These are phyloP conservation scores for Diorhabda carinulata DNA, from an alignment of 1,140 invertebrate genomes.

Conservation along the genomic window DNA sequence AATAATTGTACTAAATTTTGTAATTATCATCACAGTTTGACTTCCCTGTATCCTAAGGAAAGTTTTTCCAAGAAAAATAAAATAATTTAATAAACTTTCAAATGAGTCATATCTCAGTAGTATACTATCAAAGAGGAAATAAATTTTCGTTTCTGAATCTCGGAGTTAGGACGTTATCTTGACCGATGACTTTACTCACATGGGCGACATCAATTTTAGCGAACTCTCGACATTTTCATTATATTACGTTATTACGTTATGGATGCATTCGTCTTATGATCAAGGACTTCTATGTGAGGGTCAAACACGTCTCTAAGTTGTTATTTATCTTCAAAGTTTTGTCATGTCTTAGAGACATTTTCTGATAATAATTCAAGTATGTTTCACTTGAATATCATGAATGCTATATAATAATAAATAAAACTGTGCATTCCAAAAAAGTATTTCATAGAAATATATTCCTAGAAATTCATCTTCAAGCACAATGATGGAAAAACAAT, in stretches of 20 bases:
- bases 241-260: constrained; percentile 3
- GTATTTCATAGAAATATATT: no score
- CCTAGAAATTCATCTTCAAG: no score
- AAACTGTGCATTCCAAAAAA: no score
- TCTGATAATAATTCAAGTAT: no score
- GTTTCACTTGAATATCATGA: no score
- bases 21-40: no score
- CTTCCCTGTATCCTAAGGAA: no score
- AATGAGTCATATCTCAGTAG: not conserved
- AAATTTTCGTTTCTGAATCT: constrained; percentile 1
- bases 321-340: not conserved
- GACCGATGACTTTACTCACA: constrained; percentile 1
- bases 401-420: no score
- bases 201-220: not conserved
- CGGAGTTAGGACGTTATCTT: constrained; percentile 1
- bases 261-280: not conserved
- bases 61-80: not conserved
- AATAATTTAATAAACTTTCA: constrained; percentile 1
- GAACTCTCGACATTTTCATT: constrained; percentile 1
- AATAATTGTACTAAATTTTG: no score
- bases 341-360: not conserved
- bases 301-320: not conserved
- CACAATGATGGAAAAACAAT: no score
- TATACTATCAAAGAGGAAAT: constrained; percentile 3
- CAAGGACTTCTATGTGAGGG: not conserved